A percentile compares a stretch with the other conserved stretches of the same genome.
These are phyloP conservation scores for Heliocidaris tuberculata DNA, from an alignment of 35 echinoderm and acorn worm species.

Conservation along the genomic window DNA sequence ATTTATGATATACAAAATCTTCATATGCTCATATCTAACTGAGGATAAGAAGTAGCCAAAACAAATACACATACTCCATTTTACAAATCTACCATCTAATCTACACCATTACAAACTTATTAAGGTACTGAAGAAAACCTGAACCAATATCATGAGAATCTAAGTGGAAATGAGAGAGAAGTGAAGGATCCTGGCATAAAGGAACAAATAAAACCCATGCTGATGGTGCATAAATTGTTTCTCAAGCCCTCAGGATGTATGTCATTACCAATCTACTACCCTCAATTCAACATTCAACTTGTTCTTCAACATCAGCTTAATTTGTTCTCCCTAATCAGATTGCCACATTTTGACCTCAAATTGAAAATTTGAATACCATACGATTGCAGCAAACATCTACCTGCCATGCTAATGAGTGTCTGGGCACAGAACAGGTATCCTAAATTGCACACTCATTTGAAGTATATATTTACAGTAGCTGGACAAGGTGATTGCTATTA, in stretches of 20 bases:
- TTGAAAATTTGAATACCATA: background rate
- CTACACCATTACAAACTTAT: background rate
- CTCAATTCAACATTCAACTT: background rate
- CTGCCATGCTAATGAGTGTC: background rate
- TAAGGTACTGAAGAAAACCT: background rate
- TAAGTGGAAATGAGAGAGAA: background rate
- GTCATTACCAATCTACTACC: background rate
- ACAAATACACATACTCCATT: no score
- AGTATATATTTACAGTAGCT: no score
- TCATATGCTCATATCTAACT: no score
- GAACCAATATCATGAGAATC: background rate
- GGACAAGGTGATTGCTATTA: no score
- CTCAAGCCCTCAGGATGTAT: background rate
- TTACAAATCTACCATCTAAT: background rate
- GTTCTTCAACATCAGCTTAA: background rate
- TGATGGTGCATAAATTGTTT: background rate
- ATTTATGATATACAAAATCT: no score
- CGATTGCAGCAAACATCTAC: background rate
- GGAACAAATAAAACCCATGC: background rate
- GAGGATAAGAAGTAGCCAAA: no score
- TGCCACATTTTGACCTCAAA: conserved; percentile 2
- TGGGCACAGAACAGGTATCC: no score
- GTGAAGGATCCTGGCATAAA: background rate
- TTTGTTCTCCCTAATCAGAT: conserved; percentile 4
- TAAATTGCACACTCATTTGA: no score